These are phyloP conservation scores for Strigops habroptila DNA, from an alignment of 2,113 vertebrate species.

Conservation along the genomic window DNA sequence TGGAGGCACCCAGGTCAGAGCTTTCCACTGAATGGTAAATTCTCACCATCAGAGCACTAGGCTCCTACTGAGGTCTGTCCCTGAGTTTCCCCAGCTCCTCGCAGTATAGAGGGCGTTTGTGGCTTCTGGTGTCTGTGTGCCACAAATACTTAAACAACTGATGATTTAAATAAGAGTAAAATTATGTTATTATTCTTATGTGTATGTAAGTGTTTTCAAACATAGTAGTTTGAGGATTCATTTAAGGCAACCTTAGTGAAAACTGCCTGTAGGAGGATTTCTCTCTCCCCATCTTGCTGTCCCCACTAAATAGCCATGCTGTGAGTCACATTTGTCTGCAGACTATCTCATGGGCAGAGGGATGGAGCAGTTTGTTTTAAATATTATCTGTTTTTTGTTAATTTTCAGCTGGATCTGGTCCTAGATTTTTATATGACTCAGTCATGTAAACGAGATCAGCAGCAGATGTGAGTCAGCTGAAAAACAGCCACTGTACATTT, in stretches of 20 bases:
- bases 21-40: neutral
- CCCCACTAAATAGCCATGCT: neutral
- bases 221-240: neutral
- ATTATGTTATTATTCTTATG: neutral
- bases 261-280: neutral
- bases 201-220: neutral
- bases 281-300: neutral
- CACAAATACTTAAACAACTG: neutral
- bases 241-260: neutral
- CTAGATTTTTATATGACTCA: neutral
- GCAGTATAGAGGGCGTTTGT: neutral
- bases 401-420: neutral
- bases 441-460: neutral
- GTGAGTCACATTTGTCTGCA: neutral
- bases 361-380: neutral
- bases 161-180: neutral
- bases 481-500: neutral
- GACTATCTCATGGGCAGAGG: neutral
- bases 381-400: neutral
- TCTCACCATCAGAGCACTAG: neutral
- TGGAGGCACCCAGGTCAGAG: too few species aligned
- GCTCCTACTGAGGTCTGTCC: neutral
- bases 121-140: neutral
- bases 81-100: neutral
- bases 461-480: neutral